These are phyloP conservation scores for Graptemys geographica DNA, from an alignment of 2,797 vertebrate genomes.

Conservation along the genomic window DNA sequence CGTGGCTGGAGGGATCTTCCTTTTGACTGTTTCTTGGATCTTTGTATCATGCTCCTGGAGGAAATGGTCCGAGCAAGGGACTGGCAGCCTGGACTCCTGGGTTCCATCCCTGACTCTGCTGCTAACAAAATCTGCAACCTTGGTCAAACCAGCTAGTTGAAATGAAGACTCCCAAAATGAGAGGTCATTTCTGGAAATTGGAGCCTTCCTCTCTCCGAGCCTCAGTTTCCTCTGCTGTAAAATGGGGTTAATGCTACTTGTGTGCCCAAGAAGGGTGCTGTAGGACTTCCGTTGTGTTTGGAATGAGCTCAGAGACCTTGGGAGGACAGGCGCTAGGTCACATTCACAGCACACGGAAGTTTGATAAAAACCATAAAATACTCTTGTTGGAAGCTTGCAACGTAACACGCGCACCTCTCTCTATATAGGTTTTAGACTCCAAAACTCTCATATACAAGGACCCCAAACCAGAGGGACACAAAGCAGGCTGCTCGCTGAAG, in stretches of 20 bases:
- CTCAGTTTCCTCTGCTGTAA: not conserved
- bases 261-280: not conserved
- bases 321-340: not conserved
- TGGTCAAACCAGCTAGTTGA: not conserved
- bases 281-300: not conserved
- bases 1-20: not conserved
- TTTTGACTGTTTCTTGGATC: not conserved
- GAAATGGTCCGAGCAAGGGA: not conserved
- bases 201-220: not conserved
- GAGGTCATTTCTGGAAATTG: fast-evolving
- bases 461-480: not conserved
- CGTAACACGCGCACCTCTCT: not conserved
- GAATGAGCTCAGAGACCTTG: not conserved
- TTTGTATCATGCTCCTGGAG: not conserved
- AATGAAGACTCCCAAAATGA: not conserved
- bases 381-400: not conserved
- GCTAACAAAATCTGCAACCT: not conserved
- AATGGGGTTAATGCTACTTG: not conserved
- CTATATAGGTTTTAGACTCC: not conserved
- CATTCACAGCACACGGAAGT: not conserved
- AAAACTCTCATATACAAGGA: not conserved
- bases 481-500: not conserved
- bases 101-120: not conserved
- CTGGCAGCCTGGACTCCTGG: not conserved
- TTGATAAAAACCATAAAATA: not conserved